Evolutionary conservation across 2,888 invertebrate genomes (phyloP).

Genomic region (Harpalus rufipes): DNA sequence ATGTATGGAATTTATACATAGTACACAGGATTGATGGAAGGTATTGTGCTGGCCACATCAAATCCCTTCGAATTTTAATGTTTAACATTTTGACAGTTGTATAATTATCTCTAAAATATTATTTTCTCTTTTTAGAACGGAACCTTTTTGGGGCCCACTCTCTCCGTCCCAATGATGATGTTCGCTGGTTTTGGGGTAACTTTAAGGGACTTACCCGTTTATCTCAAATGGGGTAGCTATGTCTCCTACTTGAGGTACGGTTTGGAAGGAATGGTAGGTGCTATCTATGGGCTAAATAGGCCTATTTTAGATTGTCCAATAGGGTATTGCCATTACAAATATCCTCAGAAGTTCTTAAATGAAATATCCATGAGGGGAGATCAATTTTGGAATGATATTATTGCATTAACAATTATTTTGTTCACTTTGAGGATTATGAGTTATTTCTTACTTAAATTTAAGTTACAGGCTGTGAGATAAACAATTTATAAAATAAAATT

Average conservation of each 20-base stretch:
- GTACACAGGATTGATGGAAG: no score
- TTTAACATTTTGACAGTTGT: background rate
- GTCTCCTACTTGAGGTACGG: conserved; percentile 94
- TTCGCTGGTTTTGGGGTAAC: conserved; percentile 98
- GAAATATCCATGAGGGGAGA: conserved; percentile 90
- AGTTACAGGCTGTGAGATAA: conserved; percentile 85
- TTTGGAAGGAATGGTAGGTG: conserved; percentile 90
- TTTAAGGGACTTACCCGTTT: conserved; percentile 89
- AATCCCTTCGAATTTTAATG: background rate
- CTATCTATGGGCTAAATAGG: conserved; percentile 91
- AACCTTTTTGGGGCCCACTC: conserved; percentile 94
- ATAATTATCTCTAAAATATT: background rate
- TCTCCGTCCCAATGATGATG: conserved; percentile 97
- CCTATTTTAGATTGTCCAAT: conserved; percentile 87
- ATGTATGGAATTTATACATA: no score
- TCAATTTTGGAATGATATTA: conserved; percentile 90
- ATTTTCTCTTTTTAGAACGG: conserved; percentile 85
- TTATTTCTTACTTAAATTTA: conserved; percentile 88
- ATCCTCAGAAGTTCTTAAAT: conserved; percentile 88
- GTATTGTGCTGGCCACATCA: no score
- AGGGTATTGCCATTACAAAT: conserved; percentile 91
- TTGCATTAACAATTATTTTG: conserved; percentile 85
- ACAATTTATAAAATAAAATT: conserved; percentile 7
- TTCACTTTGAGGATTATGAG: conserved; percentile 83
- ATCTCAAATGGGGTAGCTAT: conserved; percentile 94